These are phyloP conservation scores for Dufourea novaeangliae DNA, from an alignment of 1,140 invertebrate species.

Conservation along the genomic window DNA sequence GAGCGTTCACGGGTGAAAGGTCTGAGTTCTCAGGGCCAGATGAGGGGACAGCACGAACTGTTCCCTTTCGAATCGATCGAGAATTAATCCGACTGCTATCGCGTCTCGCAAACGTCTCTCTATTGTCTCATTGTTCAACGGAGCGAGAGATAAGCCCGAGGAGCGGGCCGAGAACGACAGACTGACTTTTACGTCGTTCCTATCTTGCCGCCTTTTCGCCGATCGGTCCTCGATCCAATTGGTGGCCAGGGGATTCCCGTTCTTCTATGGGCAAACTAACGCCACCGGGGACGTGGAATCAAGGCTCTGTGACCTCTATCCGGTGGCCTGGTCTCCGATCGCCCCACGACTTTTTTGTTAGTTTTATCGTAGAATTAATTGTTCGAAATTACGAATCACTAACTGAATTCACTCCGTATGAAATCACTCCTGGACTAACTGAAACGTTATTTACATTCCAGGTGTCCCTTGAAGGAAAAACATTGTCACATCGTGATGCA, in stretches of 20 bases:
- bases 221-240: conserved; percentile 48
- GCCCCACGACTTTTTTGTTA: background rate
- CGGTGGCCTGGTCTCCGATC: background rate
- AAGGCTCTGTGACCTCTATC: conserved; percentile 36
- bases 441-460: too few relatives aligned
- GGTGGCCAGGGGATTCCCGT: conserved; percentile 26
- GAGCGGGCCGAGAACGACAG: conserved; percentile 39
- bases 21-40: conserved; percentile 23
- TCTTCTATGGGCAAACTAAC: conserved; percentile 38
- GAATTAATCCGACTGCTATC: conserved; percentile 68
- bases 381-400: too few relatives aligned
- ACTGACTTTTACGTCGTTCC: conserved; percentile 52
- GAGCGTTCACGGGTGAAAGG: conserved; percentile 16
- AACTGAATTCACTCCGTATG: too few relatives aligned
- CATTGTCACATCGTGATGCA: too few relatives aligned
- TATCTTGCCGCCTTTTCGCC: conserved; percentile 43
- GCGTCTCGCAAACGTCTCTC: conserved; percentile 64
- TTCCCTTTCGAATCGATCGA: conserved; percentile 62
- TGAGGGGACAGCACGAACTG: background rate
- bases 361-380: too few relatives aligned
- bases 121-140: conserved; percentile 63
- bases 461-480: too few relatives aligned
- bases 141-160: conserved; percentile 55
- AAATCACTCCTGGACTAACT: too few relatives aligned
- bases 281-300: conserved; percentile 23